Evolutionary conservation across 1,140 invertebrate genomes (phyloP).

Genomic region (Dinothrombium tinctorium): DNA sequence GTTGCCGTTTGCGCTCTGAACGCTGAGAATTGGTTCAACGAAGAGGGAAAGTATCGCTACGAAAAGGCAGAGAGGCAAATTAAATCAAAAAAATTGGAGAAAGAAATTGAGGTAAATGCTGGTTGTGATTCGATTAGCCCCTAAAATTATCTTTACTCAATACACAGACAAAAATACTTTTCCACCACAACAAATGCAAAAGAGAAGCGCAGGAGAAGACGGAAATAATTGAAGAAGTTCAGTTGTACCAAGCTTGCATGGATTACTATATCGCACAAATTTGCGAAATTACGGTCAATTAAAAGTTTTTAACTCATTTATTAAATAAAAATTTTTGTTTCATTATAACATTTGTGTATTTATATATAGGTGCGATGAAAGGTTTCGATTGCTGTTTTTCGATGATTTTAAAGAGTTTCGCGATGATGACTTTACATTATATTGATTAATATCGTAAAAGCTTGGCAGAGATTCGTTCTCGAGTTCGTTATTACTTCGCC

Average conservation of each 20-base stretch:
- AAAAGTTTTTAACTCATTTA: too few relatives aligned
- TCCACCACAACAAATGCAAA: slow-evolving; percentile 6
- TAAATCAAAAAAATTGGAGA: slow-evolving; percentile 14
- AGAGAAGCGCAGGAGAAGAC: slow-evolving; percentile 9
- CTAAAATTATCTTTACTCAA: slow-evolving; percentile 3
- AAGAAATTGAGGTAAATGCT: slow-evolving; percentile 6
- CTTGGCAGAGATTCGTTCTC: too few relatives aligned
- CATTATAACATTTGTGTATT: too few relatives aligned
- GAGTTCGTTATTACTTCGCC: too few relatives aligned
- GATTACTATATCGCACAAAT: slow-evolving; percentile 16
- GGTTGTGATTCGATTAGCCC: too few relatives aligned
- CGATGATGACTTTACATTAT: too few relatives aligned
- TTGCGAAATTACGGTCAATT: slow-evolving; percentile 9
- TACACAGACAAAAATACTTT: slow-evolving; percentile 1
- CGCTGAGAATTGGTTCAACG: slow-evolving; percentile 13
- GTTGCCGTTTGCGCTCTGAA: slow-evolving; percentile 7
- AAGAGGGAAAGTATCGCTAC: slow-evolving; percentile 15
- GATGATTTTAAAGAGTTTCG: too few relatives aligned
- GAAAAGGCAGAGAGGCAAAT: slow-evolving; percentile 15
- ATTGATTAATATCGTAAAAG: too few relatives aligned
- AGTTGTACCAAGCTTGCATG: slow-evolving; percentile 17
- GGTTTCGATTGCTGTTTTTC: too few relatives aligned
- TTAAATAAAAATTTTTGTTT: too few relatives aligned
- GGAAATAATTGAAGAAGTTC: slow-evolving; percentile 13
- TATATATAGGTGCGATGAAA: too few relatives aligned